Evolutionary conservation across 1,140 invertebrate genomes (phyloP).

Genomic region (Lordiphosa mommai): DNA sequence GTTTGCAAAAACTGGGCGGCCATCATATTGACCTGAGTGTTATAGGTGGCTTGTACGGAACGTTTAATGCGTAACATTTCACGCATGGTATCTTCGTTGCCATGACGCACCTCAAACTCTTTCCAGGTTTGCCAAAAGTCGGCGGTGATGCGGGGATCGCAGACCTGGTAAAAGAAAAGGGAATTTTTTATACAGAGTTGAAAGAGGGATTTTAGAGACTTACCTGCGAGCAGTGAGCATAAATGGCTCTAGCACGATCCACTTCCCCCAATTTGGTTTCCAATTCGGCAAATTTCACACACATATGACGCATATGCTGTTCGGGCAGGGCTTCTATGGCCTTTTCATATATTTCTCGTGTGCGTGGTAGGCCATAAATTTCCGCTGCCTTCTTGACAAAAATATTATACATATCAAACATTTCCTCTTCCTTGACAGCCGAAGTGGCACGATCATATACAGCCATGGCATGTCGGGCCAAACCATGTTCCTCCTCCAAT

Average conservation of each 20-base stretch:
- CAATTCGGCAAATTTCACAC: conserved; percentile 97
- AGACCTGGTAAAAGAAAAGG: conserved; percentile 83
- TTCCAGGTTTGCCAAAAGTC: conserved; percentile 99
- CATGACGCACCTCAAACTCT: conserved; percentile 99
- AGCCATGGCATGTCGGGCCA: conserved; percentile 98
- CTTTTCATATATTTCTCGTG: conserved; percentile 98
- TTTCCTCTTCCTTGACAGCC: conserved; percentile 94
- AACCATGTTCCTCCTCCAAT: conserved; percentile 98
- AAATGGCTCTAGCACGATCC: conserved; percentile 97
- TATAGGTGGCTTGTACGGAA: conserved; percentile 97
- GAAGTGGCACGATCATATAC: conserved; percentile 97
- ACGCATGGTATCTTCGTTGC: conserved; percentile 99
- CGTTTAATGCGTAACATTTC: conserved; percentile 99
- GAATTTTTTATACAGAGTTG: not conserved
- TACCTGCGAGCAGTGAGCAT: conserved; percentile 96
- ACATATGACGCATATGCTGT: conserved; percentile 96
- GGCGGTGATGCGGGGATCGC: conserved; percentile 96
- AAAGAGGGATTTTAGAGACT: not conserved
- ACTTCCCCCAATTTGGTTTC: conserved; percentile 99
- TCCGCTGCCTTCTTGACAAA: conserved; percentile 99
- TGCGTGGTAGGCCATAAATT: conserved; percentile 98
- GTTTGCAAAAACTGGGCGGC: conserved; percentile 96
- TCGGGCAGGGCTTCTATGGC: conserved; percentile 97
- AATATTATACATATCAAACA: conserved; percentile 99
- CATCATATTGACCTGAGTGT: conserved; percentile 98